These are phyloP conservation scores for Lamellibrachia satsuma DNA, from an alignment of 2,888 invertebrate genomes.

Conservation along the genomic window DNA sequence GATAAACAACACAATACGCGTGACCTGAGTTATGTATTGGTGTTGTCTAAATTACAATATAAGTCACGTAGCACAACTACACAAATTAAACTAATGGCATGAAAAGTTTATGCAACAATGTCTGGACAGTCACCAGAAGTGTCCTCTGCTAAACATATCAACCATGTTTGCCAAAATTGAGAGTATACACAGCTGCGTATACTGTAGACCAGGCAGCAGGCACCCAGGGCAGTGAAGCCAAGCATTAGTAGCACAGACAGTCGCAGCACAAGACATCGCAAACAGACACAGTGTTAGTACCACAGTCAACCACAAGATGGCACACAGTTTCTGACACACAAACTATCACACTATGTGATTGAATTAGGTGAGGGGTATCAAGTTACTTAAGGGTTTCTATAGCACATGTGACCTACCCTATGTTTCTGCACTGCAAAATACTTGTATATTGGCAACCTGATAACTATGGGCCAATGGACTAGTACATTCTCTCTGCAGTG, in stretches of 20 bases:
- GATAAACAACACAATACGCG: background rate
- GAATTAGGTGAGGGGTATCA: background rate
- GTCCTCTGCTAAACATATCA: background rate
- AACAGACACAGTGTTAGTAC: background rate
- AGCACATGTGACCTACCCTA: background rate
- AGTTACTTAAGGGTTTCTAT: background rate
- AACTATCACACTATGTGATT: background rate
- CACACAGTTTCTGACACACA: background rate
- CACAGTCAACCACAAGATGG: background rate
- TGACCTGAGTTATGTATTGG: background rate
- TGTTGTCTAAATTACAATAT: background rate
- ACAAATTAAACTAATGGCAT: background rate
- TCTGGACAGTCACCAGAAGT: background rate
- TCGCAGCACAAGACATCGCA: background rate
- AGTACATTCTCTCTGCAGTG: background rate
- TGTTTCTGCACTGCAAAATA: background rate
- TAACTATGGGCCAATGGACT: background rate
- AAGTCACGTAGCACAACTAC: background rate
- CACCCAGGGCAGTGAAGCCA: conserved; percentile 13
- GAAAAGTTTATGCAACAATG: background rate
- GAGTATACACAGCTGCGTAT: background rate
- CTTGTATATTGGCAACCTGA: background rate
- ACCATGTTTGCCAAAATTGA: background rate
- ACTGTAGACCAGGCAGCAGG: background rate
- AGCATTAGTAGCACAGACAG: background rate